Base-by-base conservation (phyloP, 1,140 invertebrate genomes). In the Nymphalis io region DNA sequence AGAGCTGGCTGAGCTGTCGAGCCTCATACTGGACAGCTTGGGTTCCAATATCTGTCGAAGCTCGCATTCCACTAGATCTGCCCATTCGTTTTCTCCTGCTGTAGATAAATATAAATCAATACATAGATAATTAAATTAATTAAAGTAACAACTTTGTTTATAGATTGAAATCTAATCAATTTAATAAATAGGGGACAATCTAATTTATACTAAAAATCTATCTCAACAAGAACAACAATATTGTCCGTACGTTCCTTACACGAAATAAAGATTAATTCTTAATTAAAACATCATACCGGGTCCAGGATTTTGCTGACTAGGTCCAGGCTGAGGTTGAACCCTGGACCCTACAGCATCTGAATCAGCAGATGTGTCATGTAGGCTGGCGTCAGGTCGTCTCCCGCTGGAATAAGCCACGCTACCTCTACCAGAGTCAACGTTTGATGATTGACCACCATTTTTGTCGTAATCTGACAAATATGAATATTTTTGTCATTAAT, bases 41-140 rank as follows among this genome's bases (percentile, higher is more conserved):
- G 95, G 95, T 81, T 96, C 95, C 55, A 96, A 85, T 79, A 96
- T 96, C 79, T 95, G 95, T 38, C 95, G 91, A 20, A 96, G 92
- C 83, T 96, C 96, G 11, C 94, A 95, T 88, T 97, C 96, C 2
- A 96, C 96, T 57, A 96, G 93, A 77, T 96, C 96, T 12, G 96
- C 95, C 96, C 96, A 97, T 85, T 96, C 96, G 2, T 95, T 95
- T 77, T 96, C 95, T 79, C 94, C 94, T 70, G 87, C 93, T 95
- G 78, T 0, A 76, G 78, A 67, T 46, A 18, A 44, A 46, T 42
- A 40, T 53, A 39, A 33, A 33, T 33, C 2, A 33, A 33, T 33
- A 0, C 6, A 33, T 33, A 33, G 27, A 2, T 3, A 3, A 27
- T 27, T 5, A 27, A 27, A 27, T 27, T 27, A 5, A 27, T 27